Base-by-base conservation (phyloP, 2,113 vertebrate genomes). In the Pitta sordida region DNA sequence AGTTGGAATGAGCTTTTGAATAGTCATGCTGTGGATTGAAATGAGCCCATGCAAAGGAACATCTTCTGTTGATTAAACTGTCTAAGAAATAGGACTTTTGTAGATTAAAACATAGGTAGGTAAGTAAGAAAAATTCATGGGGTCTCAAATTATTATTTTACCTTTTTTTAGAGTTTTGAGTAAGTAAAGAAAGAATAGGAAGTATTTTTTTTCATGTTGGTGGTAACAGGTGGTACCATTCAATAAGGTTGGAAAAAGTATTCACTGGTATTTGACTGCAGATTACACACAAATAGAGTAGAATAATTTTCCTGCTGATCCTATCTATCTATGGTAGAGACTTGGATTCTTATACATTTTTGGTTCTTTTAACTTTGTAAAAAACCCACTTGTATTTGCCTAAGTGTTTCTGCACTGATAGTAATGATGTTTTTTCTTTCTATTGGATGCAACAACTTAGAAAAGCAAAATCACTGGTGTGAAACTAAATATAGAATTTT, bases 401-500 rank as follows among this genome's bases (percentile, higher is more conserved):
- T 68, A 70, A 82, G 43, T 64, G 51, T 77, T 93, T 70, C 74
- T 74, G 20, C n/a, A 36, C 15, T 26, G 52, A 70, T 16, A 75
- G 69, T 11, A 90, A 71, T 48, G 71, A 65, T n/a, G n/a, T 74
- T 86, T 55, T 55, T 83, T 82, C 65, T 82, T 37, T 69, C 43
- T 78, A 26, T 58, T 62, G 65, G 53, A 86, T 51, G 44, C 56
- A 73, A 56, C 17, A 29, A 56, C 91, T 94, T 91, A 49, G 43
- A 83, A 83, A 46, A 51, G 39, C 22, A 79, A 92, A 94, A 79
- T 70, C 43, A 55, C 2, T 76, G 36, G 58, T 52, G 91, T 1
- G 7, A 86, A 85, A 90, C 78, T 93, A 93, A 95, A 91, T 80
- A 89, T 59, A 78, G 91, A 69, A 24, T 83, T 95, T 56, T 67